Base-by-base conservation (phyloP, 30 jellyfish, hydroid and myxozoan species). In the Cassiopea xamachana region DNA sequence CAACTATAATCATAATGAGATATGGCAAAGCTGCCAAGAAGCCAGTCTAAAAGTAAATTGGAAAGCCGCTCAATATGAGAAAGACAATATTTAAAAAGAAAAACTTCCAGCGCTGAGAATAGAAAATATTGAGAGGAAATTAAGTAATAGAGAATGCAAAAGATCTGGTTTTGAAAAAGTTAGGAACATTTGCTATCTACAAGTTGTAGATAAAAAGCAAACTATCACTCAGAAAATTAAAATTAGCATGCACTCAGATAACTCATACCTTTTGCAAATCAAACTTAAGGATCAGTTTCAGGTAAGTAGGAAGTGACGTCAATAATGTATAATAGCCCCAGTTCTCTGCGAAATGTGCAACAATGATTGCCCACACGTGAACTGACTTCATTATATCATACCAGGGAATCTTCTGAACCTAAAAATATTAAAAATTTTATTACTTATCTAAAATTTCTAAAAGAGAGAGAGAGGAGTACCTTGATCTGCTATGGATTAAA, bases 271-370 rank as follows among this genome's bases (percentile, higher is more conserved):
- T 97, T 77, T 94, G 89, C 19, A 94, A 79, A 62, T 82, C 92
- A 68, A 94, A 91, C 67, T 94, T 83, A 8, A 94, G 80, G 70
- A 94, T 91, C 68, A 18, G 60, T 77, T 90, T 94, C 17, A 94
- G 83, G 77, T 90, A 94, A 15, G 98, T 94, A 12, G 98, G 98
- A 39, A 94, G 97, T 79, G 92, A 87, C 1, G 98, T 94, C 71
- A 91, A 88, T 3, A 90, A 86, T 2, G 98, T 91, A 73, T 90
- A 90, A 88, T 91, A 94, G 44, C 98, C 98, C 98, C 98, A 94
- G 73, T 90, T 94, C 70, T 86, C 97, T 7, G 97, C 75, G 13
- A 77, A 46, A 61, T 94, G 98, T 48, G 98, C 98, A 62, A 94
- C 93, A 7, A 90, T 87, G 61, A 94, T 87, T 8, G 98, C 98